These are phyloP conservation scores for Halcyon malimbica DNA, from an alignment of 2,113 vertebrate genomes.

Conservation along the genomic window DNA sequence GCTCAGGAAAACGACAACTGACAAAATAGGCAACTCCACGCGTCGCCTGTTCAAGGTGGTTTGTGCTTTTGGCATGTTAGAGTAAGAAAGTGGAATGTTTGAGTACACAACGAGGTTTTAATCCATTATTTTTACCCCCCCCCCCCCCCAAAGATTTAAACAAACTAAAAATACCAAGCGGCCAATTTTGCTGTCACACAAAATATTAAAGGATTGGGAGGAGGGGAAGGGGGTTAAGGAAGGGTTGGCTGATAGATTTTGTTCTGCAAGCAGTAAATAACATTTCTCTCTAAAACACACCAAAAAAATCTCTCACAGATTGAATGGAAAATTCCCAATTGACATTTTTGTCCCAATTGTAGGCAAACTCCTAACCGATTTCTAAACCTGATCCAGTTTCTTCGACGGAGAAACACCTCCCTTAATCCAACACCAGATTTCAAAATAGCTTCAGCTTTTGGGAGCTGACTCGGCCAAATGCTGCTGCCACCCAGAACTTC, in stretches of 20 bases:
- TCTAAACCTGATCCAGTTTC: not conserved
- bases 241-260: not conserved
- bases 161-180: not conserved
- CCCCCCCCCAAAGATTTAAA: not conserved
- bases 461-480: not conserved
- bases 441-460: not conserved
- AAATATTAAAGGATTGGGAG: not conserved
- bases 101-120: not conserved
- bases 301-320: not conserved
- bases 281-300: not conserved
- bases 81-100: conserved; percentile 51
- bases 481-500: not conserved
- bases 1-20: not conserved
- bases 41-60: not conserved
- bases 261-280: not conserved
- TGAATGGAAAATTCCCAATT: not conserved
- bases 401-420: not conserved
- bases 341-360: not conserved
- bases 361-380: not conserved
- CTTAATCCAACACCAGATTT: not conserved
- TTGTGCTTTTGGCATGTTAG: not conserved
- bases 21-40: not conserved
- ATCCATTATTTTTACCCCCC: not conserved
- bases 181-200: not conserved
- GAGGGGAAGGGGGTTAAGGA: not conserved